These are phyloP conservation scores for Hippoglossus hippoglossus DNA, from an alignment of 2,797 vertebrate species.

Conservation along the genomic window DNA sequence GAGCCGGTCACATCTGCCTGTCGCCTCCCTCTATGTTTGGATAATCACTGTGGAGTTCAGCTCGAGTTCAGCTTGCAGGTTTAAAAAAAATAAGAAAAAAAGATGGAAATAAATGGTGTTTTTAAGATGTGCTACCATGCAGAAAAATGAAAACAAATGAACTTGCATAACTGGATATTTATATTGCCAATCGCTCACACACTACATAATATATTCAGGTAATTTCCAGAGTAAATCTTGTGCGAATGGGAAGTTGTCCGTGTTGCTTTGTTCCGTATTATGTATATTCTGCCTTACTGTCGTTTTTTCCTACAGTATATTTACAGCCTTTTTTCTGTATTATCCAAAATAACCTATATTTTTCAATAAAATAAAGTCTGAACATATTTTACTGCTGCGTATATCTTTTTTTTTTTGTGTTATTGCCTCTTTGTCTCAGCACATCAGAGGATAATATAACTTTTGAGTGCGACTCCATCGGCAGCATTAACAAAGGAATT, in stretches of 20 bases:
- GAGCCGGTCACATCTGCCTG: constrained; percentile 45
- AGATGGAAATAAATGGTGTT: background rate
- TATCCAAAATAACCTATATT: constrained; percentile 84
- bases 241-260: constrained; percentile 30
- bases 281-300: constrained; percentile 61
- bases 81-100: constrained; percentile 1
- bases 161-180: constrained; percentile 64
- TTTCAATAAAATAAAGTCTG: constrained; percentile 84
- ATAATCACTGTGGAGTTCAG: constrained; percentile 51
- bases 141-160: constrained; percentile 7
- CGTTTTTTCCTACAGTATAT: constrained; percentile 61
- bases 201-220: constrained; percentile 65
- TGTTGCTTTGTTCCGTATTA: constrained; percentile 46
- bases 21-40: constrained; percentile 31
- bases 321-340: constrained; percentile 63
- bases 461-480: constrained; percentile 32
- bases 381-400: constrained; percentile 24
- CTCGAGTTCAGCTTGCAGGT: constrained; percentile 16
- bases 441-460: constrained; percentile 2
- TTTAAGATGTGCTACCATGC: constrained; percentile 16
- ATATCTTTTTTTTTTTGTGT: background rate
- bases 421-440: constrained; percentile 2
- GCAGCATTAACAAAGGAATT: constrained; percentile 54
- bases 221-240: constrained; percentile 31
- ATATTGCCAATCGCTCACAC: constrained; percentile 52